Evolutionary conservation across 2,888 invertebrate species (phyloP).

Genomic region (Palloptera scutellata): DNA sequence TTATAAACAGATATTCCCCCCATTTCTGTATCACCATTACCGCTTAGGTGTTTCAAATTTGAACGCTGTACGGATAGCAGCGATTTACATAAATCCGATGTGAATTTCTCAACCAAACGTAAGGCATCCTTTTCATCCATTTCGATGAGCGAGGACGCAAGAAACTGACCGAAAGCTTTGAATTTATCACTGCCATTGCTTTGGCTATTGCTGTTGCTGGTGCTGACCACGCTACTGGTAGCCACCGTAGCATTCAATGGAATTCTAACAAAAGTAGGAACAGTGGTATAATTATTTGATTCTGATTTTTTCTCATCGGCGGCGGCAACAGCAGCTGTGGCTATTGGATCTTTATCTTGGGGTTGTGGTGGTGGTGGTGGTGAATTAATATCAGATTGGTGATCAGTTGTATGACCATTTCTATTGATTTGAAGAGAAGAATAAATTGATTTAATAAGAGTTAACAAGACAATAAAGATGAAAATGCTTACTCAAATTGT

Average conservation of each 20-base stretch:
- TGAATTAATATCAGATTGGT: too few relatives aligned
- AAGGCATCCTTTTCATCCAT: slow-evolving; percentile 53
- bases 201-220: slow-evolving; percentile 1
- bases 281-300: slow-evolving; percentile 3
- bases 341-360: too few relatives aligned
- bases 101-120: slow-evolving; percentile 52
- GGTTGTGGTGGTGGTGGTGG: too few relatives aligned
- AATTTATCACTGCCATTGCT: slow-evolving; percentile 46
- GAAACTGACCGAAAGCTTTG: slow-evolving; percentile 54
- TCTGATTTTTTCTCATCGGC: slow-evolving; percentile 3
- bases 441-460: not conserved
- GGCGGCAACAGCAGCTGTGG: not conserved
- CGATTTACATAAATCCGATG: slow-evolving; percentile 48
- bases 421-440: too few relatives aligned
- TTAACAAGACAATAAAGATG: not conserved
- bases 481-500: slow-evolving; percentile 6
- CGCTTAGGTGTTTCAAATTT: too few relatives aligned
- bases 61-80: slow-evolving; percentile 8
- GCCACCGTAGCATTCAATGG: not conserved
- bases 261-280: not conserved
- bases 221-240: not conserved
- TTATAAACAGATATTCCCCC: too few relatives aligned
- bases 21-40: too few relatives aligned
- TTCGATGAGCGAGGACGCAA: slow-evolving; percentile 53
- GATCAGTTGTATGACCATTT: too few relatives aligned